Conservation (phyloP, 2,113 vertebrate genomes). For the Dryoscopus gambensis region DNA sequence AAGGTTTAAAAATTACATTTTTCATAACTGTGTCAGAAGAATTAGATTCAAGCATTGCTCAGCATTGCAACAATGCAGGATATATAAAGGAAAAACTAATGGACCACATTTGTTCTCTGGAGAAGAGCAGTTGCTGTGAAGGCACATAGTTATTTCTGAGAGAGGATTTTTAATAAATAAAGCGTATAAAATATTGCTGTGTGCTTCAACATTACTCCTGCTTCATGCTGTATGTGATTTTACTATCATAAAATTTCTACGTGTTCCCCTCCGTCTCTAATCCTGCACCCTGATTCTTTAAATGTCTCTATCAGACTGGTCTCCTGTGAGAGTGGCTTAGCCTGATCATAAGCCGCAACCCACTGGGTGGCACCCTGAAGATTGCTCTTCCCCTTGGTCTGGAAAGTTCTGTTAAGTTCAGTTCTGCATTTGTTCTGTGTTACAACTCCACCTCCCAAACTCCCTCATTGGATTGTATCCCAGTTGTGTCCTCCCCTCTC, state of each 20-base stretch:
- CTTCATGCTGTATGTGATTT: not conserved
- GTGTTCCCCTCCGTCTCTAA: not conserved
- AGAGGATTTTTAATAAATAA: conserved; percentile 4
- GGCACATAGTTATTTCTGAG: not conserved
- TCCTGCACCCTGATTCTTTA: not conserved
- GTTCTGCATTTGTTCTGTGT: no score
- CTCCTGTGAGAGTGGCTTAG: no score
- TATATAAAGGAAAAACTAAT: conserved; percentile 31
- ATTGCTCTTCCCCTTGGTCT: no score
- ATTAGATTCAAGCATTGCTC: conserved; percentile 27
- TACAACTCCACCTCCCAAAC: no score
- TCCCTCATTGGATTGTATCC: no score
- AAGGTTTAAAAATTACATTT: conserved; percentile 28
- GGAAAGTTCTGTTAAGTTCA: no score
- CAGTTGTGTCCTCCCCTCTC: no score
- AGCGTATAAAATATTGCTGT: not conserved
- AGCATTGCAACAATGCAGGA: not conserved
- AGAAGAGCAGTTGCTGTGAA: not conserved
- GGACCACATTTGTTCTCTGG: not conserved
- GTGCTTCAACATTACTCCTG: not conserved
- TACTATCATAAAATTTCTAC: not conserved
- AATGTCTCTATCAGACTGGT: not conserved
- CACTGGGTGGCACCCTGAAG: no score
- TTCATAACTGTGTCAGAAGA: conserved; percentile 17
- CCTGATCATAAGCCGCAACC: no score